A percentile compares a stretch with the other conserved stretches of the same genome.
Conservation (phyloP, 2,113 vertebrate genomes). For the Mesoclemmys tuberculata region DNA sequence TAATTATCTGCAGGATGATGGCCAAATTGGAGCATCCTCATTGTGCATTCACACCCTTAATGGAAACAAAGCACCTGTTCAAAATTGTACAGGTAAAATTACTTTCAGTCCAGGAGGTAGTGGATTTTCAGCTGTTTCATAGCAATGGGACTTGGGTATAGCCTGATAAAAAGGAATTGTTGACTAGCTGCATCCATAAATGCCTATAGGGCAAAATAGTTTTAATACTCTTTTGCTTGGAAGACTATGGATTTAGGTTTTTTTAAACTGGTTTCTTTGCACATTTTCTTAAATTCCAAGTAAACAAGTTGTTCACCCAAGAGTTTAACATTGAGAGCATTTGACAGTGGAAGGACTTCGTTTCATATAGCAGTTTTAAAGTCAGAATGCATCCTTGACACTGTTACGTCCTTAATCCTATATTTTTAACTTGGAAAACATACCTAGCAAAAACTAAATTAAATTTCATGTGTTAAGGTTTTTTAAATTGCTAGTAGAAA, state of each 20-base stretch:
- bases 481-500: conserved; percentile 45
- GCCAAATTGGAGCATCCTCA: not conserved
- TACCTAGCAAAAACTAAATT: conserved; percentile 60
- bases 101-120: conserved; percentile 45
- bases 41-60: conserved; percentile 3
- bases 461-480: conserved; percentile 60
- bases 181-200: conserved; percentile 46
- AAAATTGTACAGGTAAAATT: conserved; percentile 46
- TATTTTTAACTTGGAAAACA: conserved; percentile 70
- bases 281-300: conserved; percentile 51
- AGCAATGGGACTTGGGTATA: conserved; percentile 38
- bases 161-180: conserved; percentile 34
- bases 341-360: conserved; percentile 59
- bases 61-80: conserved; percentile 45
- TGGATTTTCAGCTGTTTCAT: conserved; percentile 31
- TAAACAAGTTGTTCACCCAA: conserved; percentile 1
- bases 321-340: conserved; percentile 51
- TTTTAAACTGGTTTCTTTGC: conserved; percentile 49
- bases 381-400: conserved; percentile 54
- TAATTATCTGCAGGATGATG: not conserved
- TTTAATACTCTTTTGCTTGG: conserved; percentile 61
- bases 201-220: conserved; percentile 43
- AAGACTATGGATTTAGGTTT: conserved; percentile 50
- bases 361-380: conserved; percentile 64
- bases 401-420: conserved; percentile 54